Conservation (phyloP, 2,113 vertebrate genomes). For the Struthio camelus region DNA sequence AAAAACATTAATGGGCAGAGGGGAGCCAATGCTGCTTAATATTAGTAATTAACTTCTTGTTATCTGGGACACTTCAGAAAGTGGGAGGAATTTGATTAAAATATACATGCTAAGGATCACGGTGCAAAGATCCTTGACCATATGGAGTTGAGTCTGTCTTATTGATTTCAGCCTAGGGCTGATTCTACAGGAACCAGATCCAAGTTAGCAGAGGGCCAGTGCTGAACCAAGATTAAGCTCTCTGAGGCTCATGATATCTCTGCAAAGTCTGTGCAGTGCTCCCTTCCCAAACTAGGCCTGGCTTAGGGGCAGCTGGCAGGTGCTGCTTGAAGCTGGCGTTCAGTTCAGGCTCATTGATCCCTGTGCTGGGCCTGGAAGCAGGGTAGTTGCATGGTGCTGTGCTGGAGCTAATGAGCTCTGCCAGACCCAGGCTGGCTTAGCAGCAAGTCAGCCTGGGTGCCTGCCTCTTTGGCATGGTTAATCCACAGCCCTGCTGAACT, state of each 20-base stretch:
- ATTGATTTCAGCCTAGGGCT: neutral
- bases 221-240: neutral
- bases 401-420: neutral
- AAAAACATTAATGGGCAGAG: neutral
- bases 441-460: neutral
- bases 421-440: neutral
- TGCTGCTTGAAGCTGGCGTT: fast-evolving
- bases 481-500: neutral
- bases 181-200: neutral
- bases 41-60: neutral
- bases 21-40: neutral
- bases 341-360: fast-evolving
- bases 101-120: neutral
- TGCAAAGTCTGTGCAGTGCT: neutral
- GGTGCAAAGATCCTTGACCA: neutral
- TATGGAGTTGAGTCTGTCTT: neutral
- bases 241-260: neutral
- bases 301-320: neutral
- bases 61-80: neutral
- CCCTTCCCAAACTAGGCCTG: neutral
- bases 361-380: neutral
- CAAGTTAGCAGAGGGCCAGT: neutral
- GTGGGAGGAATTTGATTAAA: neutral
- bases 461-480: neutral
- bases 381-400: neutral